Evolutionary conservation across 2,113 vertebrate genomes (phyloP).

Genomic region (Bos javanicus): DNA sequence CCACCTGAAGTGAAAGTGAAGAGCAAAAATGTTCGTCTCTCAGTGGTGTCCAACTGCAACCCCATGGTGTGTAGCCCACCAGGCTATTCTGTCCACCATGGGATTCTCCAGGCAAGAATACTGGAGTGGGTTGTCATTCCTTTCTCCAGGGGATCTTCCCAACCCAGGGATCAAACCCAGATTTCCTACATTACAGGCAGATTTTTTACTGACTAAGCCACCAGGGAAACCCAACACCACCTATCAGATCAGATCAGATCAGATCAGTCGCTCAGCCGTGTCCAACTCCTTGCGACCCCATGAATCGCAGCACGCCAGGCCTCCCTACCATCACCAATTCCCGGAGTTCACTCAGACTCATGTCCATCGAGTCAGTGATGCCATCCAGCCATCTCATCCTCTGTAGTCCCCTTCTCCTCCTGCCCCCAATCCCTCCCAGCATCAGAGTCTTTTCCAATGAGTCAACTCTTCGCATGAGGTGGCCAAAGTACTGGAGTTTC

Average conservation of each 20-base stretch:
- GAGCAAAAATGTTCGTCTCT: fast-evolving
- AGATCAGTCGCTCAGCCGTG: too few species aligned
- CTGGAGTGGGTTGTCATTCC: not conserved
- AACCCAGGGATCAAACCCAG: not conserved
- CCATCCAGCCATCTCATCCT: too few species aligned
- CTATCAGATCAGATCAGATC: not conserved
- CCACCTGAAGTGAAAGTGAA: not conserved
- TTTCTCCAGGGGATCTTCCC: not conserved
- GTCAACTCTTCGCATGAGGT: too few species aligned
- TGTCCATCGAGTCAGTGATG: too few species aligned
- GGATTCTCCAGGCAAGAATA: not conserved
- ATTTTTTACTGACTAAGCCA: not conserved
- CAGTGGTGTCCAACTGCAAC: not conserved
- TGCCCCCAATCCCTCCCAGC: too few species aligned
- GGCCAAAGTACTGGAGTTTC: too few species aligned
- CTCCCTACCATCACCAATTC: too few species aligned
- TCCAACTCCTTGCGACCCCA: too few species aligned
- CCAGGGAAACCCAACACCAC: not conserved
- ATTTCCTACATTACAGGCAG: not conserved
- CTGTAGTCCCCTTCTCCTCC: too few species aligned
- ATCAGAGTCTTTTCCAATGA: too few species aligned
- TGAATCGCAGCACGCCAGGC: too few species aligned
- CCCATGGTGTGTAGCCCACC: not conserved
- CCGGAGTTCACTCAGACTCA: too few species aligned
- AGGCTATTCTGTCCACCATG: not conserved